Percentiles rank a stretch among this genome's conserved stretches.
Conservation (phyloP, 2,113 vertebrate species). For the Tyto alba region DNA sequence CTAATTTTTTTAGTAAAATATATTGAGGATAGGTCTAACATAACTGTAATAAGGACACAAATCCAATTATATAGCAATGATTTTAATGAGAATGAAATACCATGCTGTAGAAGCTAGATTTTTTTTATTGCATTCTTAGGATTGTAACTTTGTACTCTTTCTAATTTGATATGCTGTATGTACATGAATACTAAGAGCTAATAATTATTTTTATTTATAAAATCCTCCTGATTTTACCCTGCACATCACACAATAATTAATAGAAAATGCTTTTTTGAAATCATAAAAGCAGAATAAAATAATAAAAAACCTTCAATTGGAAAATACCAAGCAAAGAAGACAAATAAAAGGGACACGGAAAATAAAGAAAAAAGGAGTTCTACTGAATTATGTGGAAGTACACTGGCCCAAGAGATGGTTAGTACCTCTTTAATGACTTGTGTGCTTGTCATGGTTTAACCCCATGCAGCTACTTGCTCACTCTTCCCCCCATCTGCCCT, state of each 20-base stretch:
- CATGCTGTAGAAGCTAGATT: background rate
- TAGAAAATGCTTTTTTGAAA: background rate
- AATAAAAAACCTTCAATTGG: background rate
- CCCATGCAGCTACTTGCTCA: too few species aligned
- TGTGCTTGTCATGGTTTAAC: too few species aligned
- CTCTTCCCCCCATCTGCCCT: too few species aligned
- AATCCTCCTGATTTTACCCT: background rate
- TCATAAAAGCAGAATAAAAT: background rate
- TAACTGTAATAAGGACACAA: background rate
- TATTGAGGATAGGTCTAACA: background rate
- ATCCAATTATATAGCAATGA: background rate
- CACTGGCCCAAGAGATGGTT: background rate
- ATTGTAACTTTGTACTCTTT: background rate
- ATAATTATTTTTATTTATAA: background rate
- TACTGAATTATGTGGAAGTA: background rate
- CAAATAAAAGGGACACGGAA: background rate
- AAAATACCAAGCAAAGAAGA: background rate
- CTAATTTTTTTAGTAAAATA: background rate
- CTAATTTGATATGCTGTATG: background rate
- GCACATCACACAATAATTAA: background rate
- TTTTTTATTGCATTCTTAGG: background rate
- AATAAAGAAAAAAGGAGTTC: background rate
- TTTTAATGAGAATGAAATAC: slow-evolving; percentile 27
- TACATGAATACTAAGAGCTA: background rate
- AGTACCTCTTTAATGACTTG: background rate